Base-by-base conservation (phyloP, 2,113 vertebrate genomes). In the Rhynchopsitta pachyrhyncha region DNA sequence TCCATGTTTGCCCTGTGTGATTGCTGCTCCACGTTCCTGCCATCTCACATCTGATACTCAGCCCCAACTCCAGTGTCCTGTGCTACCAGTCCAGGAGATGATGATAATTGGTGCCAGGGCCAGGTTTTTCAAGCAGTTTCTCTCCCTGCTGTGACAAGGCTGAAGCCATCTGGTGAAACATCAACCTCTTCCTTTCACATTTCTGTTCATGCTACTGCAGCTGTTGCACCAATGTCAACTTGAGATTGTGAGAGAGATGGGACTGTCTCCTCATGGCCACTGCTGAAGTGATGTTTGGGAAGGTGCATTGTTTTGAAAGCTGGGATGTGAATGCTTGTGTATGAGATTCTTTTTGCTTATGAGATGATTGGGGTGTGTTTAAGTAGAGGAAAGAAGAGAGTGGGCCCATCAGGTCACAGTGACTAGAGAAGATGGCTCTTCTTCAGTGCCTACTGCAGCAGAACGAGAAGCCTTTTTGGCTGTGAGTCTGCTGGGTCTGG, bases 181-280 rank as follows among this genome's bases (percentile, higher is more conserved):
- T 57, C 13, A 18, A 2, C 29, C 15, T 89, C 47, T 83, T 76
- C 5, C 42, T 69, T 67, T 67, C 46, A 19, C 17, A 4, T 74
- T 86, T 86, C 24, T 78, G 9, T 83, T 80, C 59, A 13, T 11
- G 28, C 23, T 22, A 11, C 37, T 19, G 11, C 27, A 39, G 47
- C 47, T 85, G 29, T 55, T 73, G 49, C 22, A 68, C 24, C 16
- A 33, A 7, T 47, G 37, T 35, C 28, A 27, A 25, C 53, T 73
- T 76, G 42, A 76, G 47, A 35, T 44, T 0, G 0, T 6, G 16
- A 78, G 50, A 17, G 64, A 74, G 46, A 12, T 4, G 29, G 24
- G 37, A 64, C 24, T 6, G 11, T 62, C 31, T 71, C 46, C 68
- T 80, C 24, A 13, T 50, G 41, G 28, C 5, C 0, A 0, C 35